A percentile compares a stretch with the other conserved stretches of the same genome.
These are phyloP conservation scores for Peucedramus taeniatus DNA, from an alignment of 2,113 vertebrate species.

Conservation along the genomic window DNA sequence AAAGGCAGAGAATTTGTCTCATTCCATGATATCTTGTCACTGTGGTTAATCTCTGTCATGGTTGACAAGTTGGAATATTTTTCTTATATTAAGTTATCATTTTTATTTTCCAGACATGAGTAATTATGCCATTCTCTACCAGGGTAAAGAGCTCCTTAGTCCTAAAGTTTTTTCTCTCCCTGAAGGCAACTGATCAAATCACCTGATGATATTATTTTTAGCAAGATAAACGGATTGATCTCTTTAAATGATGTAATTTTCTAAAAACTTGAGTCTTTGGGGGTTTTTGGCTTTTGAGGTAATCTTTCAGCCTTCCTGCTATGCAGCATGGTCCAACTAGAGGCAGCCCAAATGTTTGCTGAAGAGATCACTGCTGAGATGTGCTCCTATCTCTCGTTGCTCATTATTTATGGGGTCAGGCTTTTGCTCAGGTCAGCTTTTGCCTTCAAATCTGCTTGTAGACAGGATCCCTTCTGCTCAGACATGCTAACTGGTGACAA, in stretches of 20 bases:
- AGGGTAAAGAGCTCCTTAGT: background rate
- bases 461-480: background rate
- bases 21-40: background rate
- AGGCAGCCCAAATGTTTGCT: background rate
- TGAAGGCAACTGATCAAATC: conserved; percentile 18
- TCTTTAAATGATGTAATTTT: background rate
- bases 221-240: background rate
- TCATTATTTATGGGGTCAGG: background rate
- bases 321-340: background rate
- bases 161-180: background rate
- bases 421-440: background rate
- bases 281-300: background rate
- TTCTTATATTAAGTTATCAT: background rate
- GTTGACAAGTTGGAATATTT: background rate
- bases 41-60: background rate
- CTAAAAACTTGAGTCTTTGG: background rate
- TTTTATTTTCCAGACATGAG: background rate
- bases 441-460: background rate
- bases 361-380: background rate
- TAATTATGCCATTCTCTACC: background rate
- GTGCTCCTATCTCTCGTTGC: background rate
- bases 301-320: background rate
- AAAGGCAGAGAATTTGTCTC: background rate
- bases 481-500: background rate
- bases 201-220: conserved; percentile 20